Conservation (phyloP, 1,140 invertebrate genomes). For the Calliopsis andreniformis region DNA sequence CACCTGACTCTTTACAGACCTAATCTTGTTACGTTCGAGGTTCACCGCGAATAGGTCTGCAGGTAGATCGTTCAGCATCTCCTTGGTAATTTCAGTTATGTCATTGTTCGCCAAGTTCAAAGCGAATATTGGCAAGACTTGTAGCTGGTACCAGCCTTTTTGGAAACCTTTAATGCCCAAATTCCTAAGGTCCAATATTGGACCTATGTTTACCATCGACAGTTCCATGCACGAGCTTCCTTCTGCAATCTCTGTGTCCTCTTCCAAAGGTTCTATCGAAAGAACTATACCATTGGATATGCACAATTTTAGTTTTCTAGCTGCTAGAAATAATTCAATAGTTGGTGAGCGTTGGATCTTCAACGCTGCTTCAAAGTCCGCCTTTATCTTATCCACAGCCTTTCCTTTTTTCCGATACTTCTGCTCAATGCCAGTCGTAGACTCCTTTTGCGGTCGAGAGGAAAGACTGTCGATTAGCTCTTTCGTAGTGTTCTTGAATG, state of each 20-base stretch:
- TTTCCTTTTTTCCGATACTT: background rate
- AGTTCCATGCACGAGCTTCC: constrained; percentile 41
- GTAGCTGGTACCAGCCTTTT: constrained; percentile 67
- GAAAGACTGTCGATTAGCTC: too few relatives aligned
- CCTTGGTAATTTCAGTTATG: constrained; percentile 65
- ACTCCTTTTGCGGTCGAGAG: constrained; percentile 12
- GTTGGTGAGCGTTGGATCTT: too few relatives aligned
- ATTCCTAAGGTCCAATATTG: constrained; percentile 46
- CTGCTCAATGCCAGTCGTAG: background rate
- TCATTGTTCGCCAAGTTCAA: constrained; percentile 63
- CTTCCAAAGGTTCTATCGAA: constrained; percentile 47
- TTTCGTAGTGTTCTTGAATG: constrained; percentile 65
- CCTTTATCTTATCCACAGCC: background rate
- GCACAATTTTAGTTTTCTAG: constrained; percentile 62
- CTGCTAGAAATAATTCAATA: too few relatives aligned
- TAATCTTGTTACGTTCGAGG: constrained; percentile 52
- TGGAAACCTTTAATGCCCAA: constrained; percentile 61
- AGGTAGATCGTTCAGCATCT: constrained; percentile 67
- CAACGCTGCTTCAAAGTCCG: too few relatives aligned
- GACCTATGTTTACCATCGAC: constrained; percentile 30
- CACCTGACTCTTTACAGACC: constrained; percentile 35
- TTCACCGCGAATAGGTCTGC: constrained; percentile 53
- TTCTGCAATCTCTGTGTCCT: constrained; percentile 28
- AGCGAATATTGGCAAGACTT: constrained; percentile 33
- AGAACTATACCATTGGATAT: constrained; percentile 49